Evolutionary conservation across 1,140 invertebrate genomes (phyloP), one percentile per base, ranked within the genome.

Genomic region (Drosophila bipectinata): DNA sequence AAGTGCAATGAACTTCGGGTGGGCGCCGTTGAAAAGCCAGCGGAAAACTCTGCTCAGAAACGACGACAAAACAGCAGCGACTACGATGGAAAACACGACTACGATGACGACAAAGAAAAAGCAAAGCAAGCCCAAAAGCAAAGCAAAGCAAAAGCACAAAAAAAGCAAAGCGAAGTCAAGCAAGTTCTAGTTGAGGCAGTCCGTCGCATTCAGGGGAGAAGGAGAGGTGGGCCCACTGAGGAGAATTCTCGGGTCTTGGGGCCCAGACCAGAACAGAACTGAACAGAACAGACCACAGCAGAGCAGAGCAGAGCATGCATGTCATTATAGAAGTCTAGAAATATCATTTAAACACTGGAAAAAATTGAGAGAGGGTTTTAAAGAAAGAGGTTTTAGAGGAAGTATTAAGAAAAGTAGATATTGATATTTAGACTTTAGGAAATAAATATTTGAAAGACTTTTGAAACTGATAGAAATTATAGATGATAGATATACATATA

Each of bases 131-230:
- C 44, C 10, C n/a, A 18, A 47, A 41, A 15, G 63, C 63, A 64
- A 54, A 56, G 52, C 55, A 47, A 64, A 52, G 30, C 45, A 61
- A 37, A 49, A 52, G 45, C 26, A 26, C 4, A 26, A 6, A 26
- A 7, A 28, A 28, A 28, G 26, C 26, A 28, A 28, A 59, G 9
- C 73, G 71, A 88, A 88, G 78, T 88, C 83, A 87, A 87, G 83
- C 79, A 88, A 88, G 83, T 87, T 87, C 83, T 87, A 87, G 83
- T 87, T 87, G 83, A 88, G 83, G 83, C 83, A 87, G 82, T 63
- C 78, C 55, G 21, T 12, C 63, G 62, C 55, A 59, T n/a, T 32
- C 52, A 41, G 28, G 28, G 59, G 63, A 48, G 44, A 26, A 10
- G 5, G 6, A 28, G 26, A 28, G 26, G 26, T 0, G 4, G 26